A percentile compares a stretch with the other conserved stretches of the same genome.
Conservation (phyloP, 2,113 vertebrate genomes). For the Synchiropus splendidus region DNA sequence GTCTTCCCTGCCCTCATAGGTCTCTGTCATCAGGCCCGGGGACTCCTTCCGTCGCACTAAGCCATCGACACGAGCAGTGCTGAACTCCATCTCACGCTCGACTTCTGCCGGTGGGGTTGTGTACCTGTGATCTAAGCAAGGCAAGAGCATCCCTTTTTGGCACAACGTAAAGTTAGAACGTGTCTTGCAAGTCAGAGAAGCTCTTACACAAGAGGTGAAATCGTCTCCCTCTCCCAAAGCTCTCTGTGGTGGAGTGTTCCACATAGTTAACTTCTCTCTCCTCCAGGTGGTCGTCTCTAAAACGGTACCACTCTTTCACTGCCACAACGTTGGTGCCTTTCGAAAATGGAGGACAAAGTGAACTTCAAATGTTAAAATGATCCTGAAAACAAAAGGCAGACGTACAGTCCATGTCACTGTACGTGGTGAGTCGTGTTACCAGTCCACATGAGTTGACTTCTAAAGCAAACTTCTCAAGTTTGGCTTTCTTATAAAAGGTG, state of each 20-base stretch:
- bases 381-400: background rate
- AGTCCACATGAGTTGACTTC: conserved; percentile 69
- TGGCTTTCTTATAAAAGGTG: conserved; percentile 68
- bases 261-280: conserved; percentile 61
- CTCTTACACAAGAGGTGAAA: conserved; percentile 68
- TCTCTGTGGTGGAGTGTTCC: conserved; percentile 57
- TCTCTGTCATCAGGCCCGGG: conserved; percentile 61
- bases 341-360: background rate
- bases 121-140: conserved; percentile 69
- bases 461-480: conserved; percentile 73
- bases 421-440: conserved; percentile 68
- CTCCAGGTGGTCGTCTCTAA: conserved; percentile 73
- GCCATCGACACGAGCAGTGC: conserved; percentile 55
- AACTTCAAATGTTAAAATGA: background rate
- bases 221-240: conserved; percentile 64
- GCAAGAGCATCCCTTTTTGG: too few species aligned
- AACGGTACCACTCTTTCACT: conserved; percentile 74
- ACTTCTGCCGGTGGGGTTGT: conserved; percentile 18
- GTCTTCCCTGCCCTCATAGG: conserved; percentile 68
- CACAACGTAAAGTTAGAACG: too few species aligned
- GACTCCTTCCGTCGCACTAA: conserved; percentile 65
- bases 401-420: conserved; percentile 74
- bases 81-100: conserved; percentile 75
- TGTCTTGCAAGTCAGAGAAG: too few species aligned
- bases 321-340: conserved; percentile 60